phyloP scores from a whole-genome alignment of 2,797 vertebrate species.

The Danionella dracula region DNA sequence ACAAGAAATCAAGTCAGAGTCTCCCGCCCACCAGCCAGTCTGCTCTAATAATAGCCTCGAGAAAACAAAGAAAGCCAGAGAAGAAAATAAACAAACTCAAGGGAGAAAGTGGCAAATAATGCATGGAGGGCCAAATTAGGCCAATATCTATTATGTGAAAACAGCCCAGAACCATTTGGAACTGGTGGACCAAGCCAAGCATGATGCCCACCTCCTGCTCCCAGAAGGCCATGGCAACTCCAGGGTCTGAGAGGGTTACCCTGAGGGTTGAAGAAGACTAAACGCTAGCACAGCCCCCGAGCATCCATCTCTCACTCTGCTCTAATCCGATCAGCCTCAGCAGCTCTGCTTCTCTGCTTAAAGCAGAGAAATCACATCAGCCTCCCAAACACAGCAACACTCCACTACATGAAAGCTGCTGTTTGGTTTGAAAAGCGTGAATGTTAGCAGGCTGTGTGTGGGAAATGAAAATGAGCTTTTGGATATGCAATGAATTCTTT shows the following conservation, averaged over 20 bases:
- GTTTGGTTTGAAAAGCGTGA: neutral
- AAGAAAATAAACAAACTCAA: conserved; percentile 51
- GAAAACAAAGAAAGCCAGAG: conserved; percentile 57
- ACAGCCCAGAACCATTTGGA: conserved; percentile 54
- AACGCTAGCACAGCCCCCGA: conserved; percentile 7
- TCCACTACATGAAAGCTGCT: neutral
- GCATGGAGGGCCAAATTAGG: conserved; percentile 61
- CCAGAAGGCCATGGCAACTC: neutral
- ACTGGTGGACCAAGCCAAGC: neutral
- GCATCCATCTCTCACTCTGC: conserved; percentile 9
- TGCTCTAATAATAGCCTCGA: conserved; percentile 75
- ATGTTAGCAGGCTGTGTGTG: neutral
- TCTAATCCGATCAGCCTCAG: conserved; percentile 24
- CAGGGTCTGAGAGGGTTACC: conserved; percentile 1
- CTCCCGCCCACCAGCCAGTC: conserved; percentile 73
- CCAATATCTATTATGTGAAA: conserved; percentile 63
- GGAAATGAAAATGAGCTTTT: neutral
- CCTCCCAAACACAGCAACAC: neutral
- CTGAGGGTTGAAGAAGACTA: conserved; percentile 1
- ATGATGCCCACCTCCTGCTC: neutral
- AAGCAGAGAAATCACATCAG: conserved; percentile 15
- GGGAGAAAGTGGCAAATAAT: conserved; percentile 62
- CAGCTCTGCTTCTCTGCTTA: neutral
- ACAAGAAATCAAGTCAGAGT: conserved; percentile 71
- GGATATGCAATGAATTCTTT: neutral